Percentiles rank a stretch among this genome's conserved stretches.
These are phyloP conservation scores for Forbesichthys papilliferus DNA, from an alignment of 2,113 vertebrate species.

Conservation along the genomic window DNA sequence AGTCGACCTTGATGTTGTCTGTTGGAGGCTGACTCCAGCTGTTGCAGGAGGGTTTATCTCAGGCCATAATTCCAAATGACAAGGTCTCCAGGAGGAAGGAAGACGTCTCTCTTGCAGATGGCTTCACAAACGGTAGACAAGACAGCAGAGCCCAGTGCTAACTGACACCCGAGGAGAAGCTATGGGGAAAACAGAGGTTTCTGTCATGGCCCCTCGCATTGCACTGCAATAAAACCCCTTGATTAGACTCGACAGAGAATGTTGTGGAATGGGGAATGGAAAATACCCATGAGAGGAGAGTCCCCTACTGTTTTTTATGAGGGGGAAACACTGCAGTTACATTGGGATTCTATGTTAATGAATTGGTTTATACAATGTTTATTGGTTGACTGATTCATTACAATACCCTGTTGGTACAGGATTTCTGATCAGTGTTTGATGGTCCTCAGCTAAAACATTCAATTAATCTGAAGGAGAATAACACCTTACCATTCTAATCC, in stretches of 20 bases:
- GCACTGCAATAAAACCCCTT: no score
- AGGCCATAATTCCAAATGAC: constrained; percentile 62
- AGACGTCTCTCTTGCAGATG: constrained; percentile 62
- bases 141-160: constrained; percentile 34
- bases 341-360: no score
- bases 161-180: constrained; percentile 21
- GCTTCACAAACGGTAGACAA: constrained; percentile 40
- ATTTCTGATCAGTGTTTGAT: constrained; percentile 14
- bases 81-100: constrained; percentile 61
- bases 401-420: neutral
- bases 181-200: neutral
- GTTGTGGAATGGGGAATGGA: no score
- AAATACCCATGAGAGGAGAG: no score
- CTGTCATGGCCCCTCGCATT: no score
- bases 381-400: no score
- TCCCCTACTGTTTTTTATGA: no score
- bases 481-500: constrained; percentile 8
- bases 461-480: constrained; percentile 13
- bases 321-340: no score
- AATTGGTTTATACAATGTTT: no score
- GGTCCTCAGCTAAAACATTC: constrained; percentile 5
- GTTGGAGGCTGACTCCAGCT: constrained; percentile 60
- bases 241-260: no score
- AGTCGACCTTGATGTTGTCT: constrained; percentile 53
- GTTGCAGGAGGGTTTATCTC: constrained; percentile 62